A percentile compares a stretch with the other conserved stretches of the same genome.
Conservation (phyloP, 2,113 vertebrate genomes). For the Cranoglanis bouderius region DNA sequence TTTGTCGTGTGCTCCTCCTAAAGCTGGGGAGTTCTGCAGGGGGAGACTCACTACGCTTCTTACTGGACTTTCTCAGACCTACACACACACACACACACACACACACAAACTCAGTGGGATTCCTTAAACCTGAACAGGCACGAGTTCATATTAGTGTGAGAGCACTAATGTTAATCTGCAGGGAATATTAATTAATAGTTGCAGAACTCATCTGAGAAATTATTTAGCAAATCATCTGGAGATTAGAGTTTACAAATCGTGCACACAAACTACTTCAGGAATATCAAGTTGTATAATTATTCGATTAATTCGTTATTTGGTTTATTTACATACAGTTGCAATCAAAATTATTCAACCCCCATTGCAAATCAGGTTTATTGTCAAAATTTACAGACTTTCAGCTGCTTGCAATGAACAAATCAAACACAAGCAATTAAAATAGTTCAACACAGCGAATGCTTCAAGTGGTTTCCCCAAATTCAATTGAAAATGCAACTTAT, state of each 20-base stretch:
- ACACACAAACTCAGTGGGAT: not conserved
- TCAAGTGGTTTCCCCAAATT: too few relatives aligned
- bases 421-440: too few relatives aligned
- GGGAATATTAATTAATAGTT: not conserved
- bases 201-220: not conserved
- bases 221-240: not conserved
- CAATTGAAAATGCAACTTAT: too few relatives aligned
- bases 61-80: constrained; percentile 97
- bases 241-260: not conserved
- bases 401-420: too few relatives aligned
- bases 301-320: not conserved
- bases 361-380: too few relatives aligned
- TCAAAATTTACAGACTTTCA: too few relatives aligned
- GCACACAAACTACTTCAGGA: not conserved
- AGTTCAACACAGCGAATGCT: too few relatives aligned
- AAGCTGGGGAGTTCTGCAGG: constrained; percentile 99
- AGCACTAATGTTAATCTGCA: not conserved
- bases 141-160: not conserved
- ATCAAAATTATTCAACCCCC: too few relatives aligned
- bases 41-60: constrained; percentile 99
- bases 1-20: constrained; percentile 99
- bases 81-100: not conserved
- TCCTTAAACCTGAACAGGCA: not conserved
- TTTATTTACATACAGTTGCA: not conserved
- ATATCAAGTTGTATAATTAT: not conserved